phyloP scores from a whole-genome alignment of 1,140 invertebrate species.

The Hyles vespertilio region DNA sequence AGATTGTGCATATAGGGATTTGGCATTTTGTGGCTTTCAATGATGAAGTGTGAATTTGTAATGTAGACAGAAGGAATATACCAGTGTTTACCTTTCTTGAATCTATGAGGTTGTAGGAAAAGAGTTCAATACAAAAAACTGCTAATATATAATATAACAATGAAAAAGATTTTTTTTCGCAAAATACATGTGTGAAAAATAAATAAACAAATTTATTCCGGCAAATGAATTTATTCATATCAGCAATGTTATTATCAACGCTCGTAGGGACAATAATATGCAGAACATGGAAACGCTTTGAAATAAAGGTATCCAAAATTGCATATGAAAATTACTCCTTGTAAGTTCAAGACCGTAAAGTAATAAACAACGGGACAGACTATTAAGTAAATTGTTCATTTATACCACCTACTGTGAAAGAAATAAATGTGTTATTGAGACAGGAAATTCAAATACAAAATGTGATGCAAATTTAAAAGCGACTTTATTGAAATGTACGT shows the following conservation, averaged over 20 bases:
- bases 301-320: slow-evolving; percentile 25
- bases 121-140: too few relatives aligned
- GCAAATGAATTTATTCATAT: slow-evolving; percentile 9
- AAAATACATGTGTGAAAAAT: neutral
- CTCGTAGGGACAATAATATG: slow-evolving; percentile 3
- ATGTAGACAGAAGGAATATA: too few relatives aligned
- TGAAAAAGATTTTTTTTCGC: too few relatives aligned
- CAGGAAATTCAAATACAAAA: too few relatives aligned
- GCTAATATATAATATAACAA: too few relatives aligned
- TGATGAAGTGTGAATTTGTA: too few relatives aligned
- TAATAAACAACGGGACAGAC: slow-evolving; percentile 24
- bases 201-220: neutral
- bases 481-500: too few relatives aligned
- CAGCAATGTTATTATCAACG: neutral
- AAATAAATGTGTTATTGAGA: too few relatives aligned
- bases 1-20: slow-evolving; percentile 25
- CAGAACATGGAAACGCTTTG: slow-evolving; percentile 6
- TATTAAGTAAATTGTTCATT: slow-evolving; percentile 34
- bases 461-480: too few relatives aligned
- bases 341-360: slow-evolving; percentile 26
- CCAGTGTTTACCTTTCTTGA: too few relatives aligned
- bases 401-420: slow-evolving; percentile 18
- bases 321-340: slow-evolving; percentile 23
- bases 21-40: slow-evolving; percentile 14
- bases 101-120: too few relatives aligned